phyloP scores from a whole-genome alignment of 1,140 invertebrate species.

The Apocrypta bakeri region DNA sequence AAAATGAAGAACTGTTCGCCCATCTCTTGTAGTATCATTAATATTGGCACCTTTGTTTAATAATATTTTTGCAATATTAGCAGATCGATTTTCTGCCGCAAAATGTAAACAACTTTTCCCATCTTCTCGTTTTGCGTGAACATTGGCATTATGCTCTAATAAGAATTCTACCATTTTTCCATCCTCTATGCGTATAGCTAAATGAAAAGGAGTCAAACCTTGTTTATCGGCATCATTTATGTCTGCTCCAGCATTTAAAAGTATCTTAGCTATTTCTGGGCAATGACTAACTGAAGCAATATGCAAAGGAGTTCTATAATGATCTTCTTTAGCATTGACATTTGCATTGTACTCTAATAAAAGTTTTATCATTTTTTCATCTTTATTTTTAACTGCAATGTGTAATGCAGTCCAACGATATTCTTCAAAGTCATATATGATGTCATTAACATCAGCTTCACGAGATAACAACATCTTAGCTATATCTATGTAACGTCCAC shows the following conservation, averaged over 20 bases:
- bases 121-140: slow-evolving; percentile 32
- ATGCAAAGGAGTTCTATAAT: slow-evolving; percentile 41
- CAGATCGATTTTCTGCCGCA: slow-evolving; percentile 34
- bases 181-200: slow-evolving; percentile 39
- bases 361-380: slow-evolving; percentile 46
- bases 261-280: slow-evolving; percentile 36
- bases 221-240: slow-evolving; percentile 37
- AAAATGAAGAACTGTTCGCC: slow-evolving; percentile 41
- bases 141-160: slow-evolving; percentile 31
- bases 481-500: slow-evolving; percentile 29
- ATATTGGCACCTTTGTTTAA: slow-evolving; percentile 39
- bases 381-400: slow-evolving; percentile 46
- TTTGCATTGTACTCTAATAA: slow-evolving; percentile 36
- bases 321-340: slow-evolving; percentile 44
- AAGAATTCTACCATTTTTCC: slow-evolving; percentile 45
- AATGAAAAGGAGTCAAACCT: slow-evolving; percentile 35
- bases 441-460: slow-evolving; percentile 45
- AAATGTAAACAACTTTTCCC: slow-evolving; percentile 49
- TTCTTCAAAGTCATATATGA: slow-evolving; percentile 38
- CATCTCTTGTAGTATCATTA: slow-evolving; percentile 23
- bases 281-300: slow-evolving; percentile 42
- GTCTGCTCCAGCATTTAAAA: slow-evolving; percentile 41
- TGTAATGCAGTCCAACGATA: slow-evolving; percentile 43
- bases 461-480: slow-evolving; percentile 28
- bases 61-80: slow-evolving; percentile 37